Evolutionary conservation across 2,888 invertebrate genomes (phyloP).

Genomic region (Lymantria monacha): DNA sequence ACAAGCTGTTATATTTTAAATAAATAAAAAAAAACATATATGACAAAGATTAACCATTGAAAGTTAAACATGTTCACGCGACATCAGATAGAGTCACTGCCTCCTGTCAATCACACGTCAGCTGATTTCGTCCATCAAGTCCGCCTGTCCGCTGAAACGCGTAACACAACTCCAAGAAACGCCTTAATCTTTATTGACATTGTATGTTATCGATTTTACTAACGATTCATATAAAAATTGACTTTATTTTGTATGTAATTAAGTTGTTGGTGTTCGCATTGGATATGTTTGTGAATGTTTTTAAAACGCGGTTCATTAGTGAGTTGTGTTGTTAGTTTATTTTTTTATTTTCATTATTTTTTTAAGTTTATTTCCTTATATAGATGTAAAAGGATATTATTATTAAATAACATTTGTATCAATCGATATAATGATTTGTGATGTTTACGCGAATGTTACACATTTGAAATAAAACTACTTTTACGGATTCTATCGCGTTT

Average conservation of each 20-base stretch:
- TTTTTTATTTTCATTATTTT: too few relatives aligned
- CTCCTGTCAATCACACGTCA: slow-evolving; percentile 59
- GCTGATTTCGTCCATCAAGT: slow-evolving; percentile 45
- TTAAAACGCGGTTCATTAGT: slow-evolving; percentile 55
- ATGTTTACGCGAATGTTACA: too few relatives aligned
- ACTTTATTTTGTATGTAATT: slow-evolving; percentile 6
- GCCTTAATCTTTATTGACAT: slow-evolving; percentile 67
- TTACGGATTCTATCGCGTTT: too few relatives aligned
- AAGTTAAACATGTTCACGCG: slow-evolving; percentile 35
- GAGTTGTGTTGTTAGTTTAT: slow-evolving; percentile 9
- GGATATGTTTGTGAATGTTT: slow-evolving; percentile 21
- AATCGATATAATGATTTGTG: too few relatives aligned
- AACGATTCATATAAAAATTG: slow-evolving; percentile 6
- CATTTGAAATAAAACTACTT: too few relatives aligned
- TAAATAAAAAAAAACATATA: slow-evolving; percentile 26
- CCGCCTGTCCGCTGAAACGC: slow-evolving; percentile 47
- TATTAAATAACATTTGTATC: too few relatives aligned
- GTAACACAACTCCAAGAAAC: slow-evolving; percentile 48
- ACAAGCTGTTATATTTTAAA: neutral
- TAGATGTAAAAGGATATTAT: too few relatives aligned
- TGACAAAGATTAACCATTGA: slow-evolving; percentile 40
- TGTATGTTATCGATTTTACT: slow-evolving; percentile 21
- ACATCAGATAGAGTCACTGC: slow-evolving; percentile 37
- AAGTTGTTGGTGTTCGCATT: neutral
- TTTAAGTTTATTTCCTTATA: too few relatives aligned